Percentiles rank a stretch among this genome's conserved stretches.
These are phyloP conservation scores for Oryzias celebensis DNA, from an alignment of 2,113 vertebrate genomes.

Conservation along the genomic window DNA sequence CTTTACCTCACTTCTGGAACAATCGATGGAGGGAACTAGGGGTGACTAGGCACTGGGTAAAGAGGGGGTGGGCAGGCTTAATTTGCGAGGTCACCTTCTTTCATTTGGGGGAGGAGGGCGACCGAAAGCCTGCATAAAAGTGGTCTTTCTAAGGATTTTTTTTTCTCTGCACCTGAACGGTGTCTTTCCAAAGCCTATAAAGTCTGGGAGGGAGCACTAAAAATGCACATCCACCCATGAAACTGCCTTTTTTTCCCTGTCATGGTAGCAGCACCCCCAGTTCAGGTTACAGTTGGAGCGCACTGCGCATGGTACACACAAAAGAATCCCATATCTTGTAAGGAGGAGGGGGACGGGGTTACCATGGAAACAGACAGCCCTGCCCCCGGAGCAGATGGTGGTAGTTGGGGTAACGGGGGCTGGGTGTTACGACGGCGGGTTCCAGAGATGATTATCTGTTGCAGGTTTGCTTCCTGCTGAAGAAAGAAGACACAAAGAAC, in stretches of 20 bases:
- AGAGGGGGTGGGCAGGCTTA: slow-evolving; percentile 20
- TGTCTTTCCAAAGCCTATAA: neutral
- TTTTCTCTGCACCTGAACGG: neutral
- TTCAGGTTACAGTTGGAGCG: slow-evolving; percentile 42
- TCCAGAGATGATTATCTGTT: slow-evolving; percentile 56
- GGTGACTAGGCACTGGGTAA: slow-evolving; percentile 38
- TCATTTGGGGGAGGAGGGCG: slow-evolving; percentile 37
- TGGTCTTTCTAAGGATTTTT: neutral
- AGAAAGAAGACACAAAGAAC: slow-evolving; percentile 1
- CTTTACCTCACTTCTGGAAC: slow-evolving; percentile 7
- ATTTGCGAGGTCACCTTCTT: slow-evolving; percentile 65
- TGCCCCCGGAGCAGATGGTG: slow-evolving; percentile 70
- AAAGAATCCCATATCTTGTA: slow-evolving; percentile 45
- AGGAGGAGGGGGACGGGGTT: slow-evolving; percentile 62
- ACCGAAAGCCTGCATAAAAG: slow-evolving; percentile 4
- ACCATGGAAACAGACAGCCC: slow-evolving; percentile 70
- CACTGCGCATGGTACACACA: slow-evolving; percentile 62
- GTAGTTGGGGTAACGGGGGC: slow-evolving; percentile 57
- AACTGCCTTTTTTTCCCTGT: slow-evolving; percentile 4
- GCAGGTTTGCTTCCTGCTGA: slow-evolving; percentile 11
- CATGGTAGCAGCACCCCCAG: slow-evolving; percentile 19
- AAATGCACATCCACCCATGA: slow-evolving; percentile 8
- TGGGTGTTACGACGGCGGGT: slow-evolving; percentile 54
- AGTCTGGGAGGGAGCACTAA: neutral
- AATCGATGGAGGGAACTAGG: neutral